A percentile compares a stretch with the other conserved stretches of the same genome.
Conservation (phyloP, 2,888 invertebrate genomes). For the Ophion obscuratus region DNA sequence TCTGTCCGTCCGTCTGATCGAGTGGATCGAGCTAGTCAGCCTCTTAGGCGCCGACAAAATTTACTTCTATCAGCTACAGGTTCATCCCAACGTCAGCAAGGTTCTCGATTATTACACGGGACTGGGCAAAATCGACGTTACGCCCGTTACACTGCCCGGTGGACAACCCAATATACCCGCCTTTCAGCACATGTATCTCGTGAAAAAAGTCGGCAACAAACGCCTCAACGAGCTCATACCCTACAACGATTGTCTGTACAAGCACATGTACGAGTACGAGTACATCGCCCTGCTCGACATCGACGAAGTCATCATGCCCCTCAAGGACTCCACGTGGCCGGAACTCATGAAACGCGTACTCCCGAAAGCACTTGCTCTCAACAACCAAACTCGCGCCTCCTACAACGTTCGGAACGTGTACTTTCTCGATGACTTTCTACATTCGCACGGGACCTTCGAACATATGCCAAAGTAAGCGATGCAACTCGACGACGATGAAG, state of each 20-base stretch:
- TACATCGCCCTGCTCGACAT: conserved; percentile 96
- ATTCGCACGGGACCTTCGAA: conserved; percentile 92
- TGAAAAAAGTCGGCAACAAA: conserved; percentile 96
- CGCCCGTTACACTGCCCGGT: conserved; percentile 93
- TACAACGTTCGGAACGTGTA: conserved; percentile 97
- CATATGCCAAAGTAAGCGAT: conserved; percentile 88
- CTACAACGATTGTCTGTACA: conserved; percentile 98
- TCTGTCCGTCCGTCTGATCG: conserved; percentile 93
- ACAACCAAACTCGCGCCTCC: conserved; percentile 89
- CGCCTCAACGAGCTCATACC: conserved; percentile 97
- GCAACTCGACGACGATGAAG: too few relatives aligned
- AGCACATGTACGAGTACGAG: conserved; percentile 95
- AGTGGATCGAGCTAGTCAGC: conserved; percentile 96
- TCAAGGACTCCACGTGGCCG: conserved; percentile 90
- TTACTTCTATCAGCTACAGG: conserved; percentile 90
- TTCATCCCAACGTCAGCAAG: conserved; percentile 96
- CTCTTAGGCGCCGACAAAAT: conserved; percentile 96
- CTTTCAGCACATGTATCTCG: conserved; percentile 94
- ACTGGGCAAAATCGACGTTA: conserved; percentile 89
- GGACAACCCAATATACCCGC: conserved; percentile 95
- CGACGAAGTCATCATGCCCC: conserved; percentile 97
- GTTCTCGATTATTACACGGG: conserved; percentile 89
- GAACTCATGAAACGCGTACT: conserved; percentile 91
- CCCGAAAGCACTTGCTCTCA: conserved; percentile 88
- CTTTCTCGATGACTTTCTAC: conserved; percentile 94